Evolutionary conservation across 2,113 vertebrate species (phyloP), one percentile per base, ranked within the genome.

Genomic region (Orycteropus afer): DNA sequence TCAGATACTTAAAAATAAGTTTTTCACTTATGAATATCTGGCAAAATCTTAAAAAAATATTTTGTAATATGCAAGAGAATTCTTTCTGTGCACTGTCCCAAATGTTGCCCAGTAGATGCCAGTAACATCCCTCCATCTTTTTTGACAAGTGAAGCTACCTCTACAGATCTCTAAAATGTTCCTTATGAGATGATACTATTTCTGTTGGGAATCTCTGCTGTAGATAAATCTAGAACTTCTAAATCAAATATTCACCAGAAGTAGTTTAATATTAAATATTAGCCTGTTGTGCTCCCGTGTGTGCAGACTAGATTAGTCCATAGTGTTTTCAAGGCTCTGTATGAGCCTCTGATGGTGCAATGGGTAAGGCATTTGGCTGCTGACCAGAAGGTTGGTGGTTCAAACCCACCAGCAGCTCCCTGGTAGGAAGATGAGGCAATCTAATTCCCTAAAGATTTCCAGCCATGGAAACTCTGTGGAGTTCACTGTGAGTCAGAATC

Each of bases 1-100:
- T 94, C 23, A 83, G 69, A 77, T 76, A 85, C 69, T 81, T 67
- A 90, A 93, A 57, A 76, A n/a, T 83, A 59, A 88, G 18, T n/a
- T 77, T 88, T 90, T 76, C 40, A 51, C 11, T 80, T 55, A 29
- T 2, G 23, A 53, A 15, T 90, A 87, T 78, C 17, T 49, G 77
- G 12, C 69, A 89, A 55, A 86, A 49, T 23, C n/a, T 51, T 79
- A 13, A 67, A 45, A 42, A 89, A 63, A n/a, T 86, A 42, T 73
- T 40, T n/a, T 85, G 57, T 25, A 76, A 1, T 77, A 59, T 88
- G 37, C 18, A 73, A 42, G n/a, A 25, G 29, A 18, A 0, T 86
- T 91, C 40, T 86, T 95, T 84, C n/a, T 59, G 15, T 95, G 51
- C 23, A 9, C 4, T 91, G 32, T 55, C 49, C 9, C 57, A 51